A percentile compares a stretch with the other conserved stretches of the same genome.
Evolutionary conservation across 2,888 invertebrate genomes (phyloP).

Genomic region (Prostheceraeus crozeri): DNA sequence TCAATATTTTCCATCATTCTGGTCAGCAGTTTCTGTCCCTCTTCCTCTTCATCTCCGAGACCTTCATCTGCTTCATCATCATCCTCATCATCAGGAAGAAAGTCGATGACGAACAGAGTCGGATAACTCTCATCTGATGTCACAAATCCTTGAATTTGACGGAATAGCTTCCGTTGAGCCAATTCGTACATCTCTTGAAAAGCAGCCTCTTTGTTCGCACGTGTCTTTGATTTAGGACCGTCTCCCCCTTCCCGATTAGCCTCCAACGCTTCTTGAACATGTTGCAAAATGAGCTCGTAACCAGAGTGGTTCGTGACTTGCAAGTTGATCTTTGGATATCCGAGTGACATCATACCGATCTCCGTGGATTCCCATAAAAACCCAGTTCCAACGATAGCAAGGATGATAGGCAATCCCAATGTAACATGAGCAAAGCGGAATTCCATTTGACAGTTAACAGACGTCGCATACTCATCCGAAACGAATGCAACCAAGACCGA

Average conservation of each 20-base stretch:
- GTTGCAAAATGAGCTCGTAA: conserved; percentile 22
- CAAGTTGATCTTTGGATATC: conserved; percentile 41
- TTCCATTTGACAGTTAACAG: conserved; percentile 53
- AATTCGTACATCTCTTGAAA: conserved; percentile 51
- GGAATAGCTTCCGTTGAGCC: conserved; percentile 51
- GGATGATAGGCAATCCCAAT: conserved; percentile 49
- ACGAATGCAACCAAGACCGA: conserved; percentile 53
- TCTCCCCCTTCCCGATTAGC: too few species aligned
- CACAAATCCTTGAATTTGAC: conserved; percentile 45
- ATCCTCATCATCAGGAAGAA: too few species aligned
- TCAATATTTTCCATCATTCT: neutral
- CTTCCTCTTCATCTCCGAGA: too few species aligned
- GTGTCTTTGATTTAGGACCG: neutral
- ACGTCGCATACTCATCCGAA: conserved; percentile 53
- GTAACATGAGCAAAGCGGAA: conserved; percentile 51
- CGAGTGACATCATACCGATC: conserved; percentile 42
- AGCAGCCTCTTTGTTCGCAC: neutral
- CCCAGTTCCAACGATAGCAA: conserved; percentile 52
- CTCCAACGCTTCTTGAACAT: too few species aligned
- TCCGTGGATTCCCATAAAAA: conserved; percentile 51
- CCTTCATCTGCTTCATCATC: too few species aligned
- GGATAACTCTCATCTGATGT: conserved; percentile 46
- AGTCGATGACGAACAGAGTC: conserved; percentile 46
- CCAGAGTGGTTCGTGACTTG: conserved; percentile 25
- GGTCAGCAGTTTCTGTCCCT: neutral